Evolutionary conservation across 37 sponge, comb jelly and placozoan genomes (phyloP).

Genomic region (Hexactinellida sp.): DNA sequence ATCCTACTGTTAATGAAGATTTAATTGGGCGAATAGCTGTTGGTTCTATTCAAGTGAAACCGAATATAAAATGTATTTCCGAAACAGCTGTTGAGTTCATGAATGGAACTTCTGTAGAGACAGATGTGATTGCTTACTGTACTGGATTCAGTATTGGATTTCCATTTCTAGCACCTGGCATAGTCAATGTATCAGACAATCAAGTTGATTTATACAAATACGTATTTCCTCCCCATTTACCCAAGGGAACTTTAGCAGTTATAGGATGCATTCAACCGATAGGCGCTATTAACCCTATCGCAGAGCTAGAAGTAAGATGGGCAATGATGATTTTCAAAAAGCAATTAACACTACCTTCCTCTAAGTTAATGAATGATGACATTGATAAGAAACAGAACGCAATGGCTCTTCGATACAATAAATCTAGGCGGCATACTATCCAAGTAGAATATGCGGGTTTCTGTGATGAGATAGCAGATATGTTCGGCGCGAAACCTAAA

Average conservation of each 20-base stretch:
- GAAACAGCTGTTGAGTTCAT: neutral
- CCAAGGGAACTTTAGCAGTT: neutral
- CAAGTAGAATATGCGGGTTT: neutral
- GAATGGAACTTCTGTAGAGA: neutral
- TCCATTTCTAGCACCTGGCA: slow-evolving; percentile 10
- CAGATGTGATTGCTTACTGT: slow-evolving; percentile 8
- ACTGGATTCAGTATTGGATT: slow-evolving; percentile 10
- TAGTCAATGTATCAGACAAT: neutral
- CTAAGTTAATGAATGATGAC: neutral
- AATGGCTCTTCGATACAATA: neutral
- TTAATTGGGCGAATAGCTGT: neutral
- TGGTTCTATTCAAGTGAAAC: neutral
- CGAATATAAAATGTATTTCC: neutral
- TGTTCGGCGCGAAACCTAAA: neutral
- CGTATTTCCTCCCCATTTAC: slow-evolving; percentile 18
- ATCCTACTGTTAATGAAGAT: slow-evolving; percentile 2
- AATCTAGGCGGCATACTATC: slow-evolving; percentile 3
- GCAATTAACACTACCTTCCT: neutral
- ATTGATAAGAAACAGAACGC: neutral
- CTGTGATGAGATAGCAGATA: neutral
- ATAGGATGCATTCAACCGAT: neutral
- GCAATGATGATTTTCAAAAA: slow-evolving; percentile 1
- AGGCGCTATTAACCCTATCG: slow-evolving; percentile 7
- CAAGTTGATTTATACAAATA: slow-evolving; percentile 14
- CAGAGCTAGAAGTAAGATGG: slow-evolving; percentile 2